Conservation (phyloP, 1,140 invertebrate genomes). For the Mylabris phalerata region DNA sequence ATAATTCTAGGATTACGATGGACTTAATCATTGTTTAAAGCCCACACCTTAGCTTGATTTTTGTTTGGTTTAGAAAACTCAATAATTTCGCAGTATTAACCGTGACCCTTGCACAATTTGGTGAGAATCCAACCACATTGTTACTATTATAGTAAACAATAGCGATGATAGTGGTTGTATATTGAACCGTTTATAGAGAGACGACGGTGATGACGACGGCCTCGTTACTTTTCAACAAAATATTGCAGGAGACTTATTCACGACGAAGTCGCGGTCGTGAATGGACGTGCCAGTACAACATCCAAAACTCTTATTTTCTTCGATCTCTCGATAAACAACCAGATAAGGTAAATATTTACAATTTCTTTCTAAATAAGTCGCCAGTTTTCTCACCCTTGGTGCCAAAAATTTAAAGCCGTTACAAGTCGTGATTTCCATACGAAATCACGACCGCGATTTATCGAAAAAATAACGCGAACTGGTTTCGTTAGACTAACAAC, state of each 20-base stretch:
- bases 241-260: constrained; percentile 1
- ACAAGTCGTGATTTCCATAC: constrained; percentile 1
- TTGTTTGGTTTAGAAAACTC: too few species aligned
- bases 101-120: too few species aligned
- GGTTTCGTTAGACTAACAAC: not conserved
- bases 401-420: constrained; percentile 1
- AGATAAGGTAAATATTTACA: not conserved
- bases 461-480: not conserved
- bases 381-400: not conserved
- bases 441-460: not conserved
- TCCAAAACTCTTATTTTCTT: constrained; percentile 16
- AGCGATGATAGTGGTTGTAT: too few species aligned
- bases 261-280: constrained; percentile 14
- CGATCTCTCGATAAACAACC: not conserved
- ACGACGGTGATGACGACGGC: too few species aligned
- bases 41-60: too few species aligned
- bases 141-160: too few species aligned
- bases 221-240: too few species aligned
- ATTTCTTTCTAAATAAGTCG: not conserved
- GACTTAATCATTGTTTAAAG: too few species aligned
- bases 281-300: constrained; percentile 11
- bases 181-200: too few species aligned
- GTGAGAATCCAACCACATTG: too few species aligned
- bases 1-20: too few species aligned
- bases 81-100: too few species aligned